Evolutionary conservation across 2,888 invertebrate genomes (phyloP), one percentile per base, ranked within the genome.

Genomic region (Himalopsyche anomala): DNA sequence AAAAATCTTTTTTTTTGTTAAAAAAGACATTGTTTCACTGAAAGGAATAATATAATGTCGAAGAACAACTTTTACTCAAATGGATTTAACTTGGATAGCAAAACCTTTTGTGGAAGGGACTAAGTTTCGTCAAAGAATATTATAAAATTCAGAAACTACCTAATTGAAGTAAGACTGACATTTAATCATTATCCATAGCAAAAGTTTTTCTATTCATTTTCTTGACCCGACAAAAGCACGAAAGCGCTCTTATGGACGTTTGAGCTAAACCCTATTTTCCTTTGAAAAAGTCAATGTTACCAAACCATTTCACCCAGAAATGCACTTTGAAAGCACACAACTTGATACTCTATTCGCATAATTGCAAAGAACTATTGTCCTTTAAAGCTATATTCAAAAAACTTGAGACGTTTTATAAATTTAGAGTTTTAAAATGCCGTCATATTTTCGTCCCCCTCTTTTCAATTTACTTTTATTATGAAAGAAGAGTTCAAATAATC

Each of bases 141-240:
- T 74, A 74, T 74, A 38, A 74, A 74, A 74, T 74, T 74, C 74
- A 74, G 74, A 74, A 38, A 74, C 38, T 74, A 74, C 74, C 38
- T 74, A 74, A 74, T 74, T 74, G 74, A 74, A 74, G 74, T 38
- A 82, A 82, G 69, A 82, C 62, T 82, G 82, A 82, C 82, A 82
- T 82, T 82, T 82, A 82, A 82, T 82, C 82, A 82, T 82, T 82
- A 82, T 82, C 82, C 54, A 38, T 40, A 8, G 40, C 62, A 38
- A 62, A 45, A 56, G 62, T 40, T 82, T 82, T 82, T 40, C n/a
- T 40, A n/a, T 45, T 62, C 74, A 38, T 38, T 82, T 82, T 82
- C 40, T n/a, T 42, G 9, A 40, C 82, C n/a, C 38, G 28, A 54
- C 54, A 51, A n/a, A 51, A 55, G 19, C 28, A 82, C 54, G 82